Conservation (phyloP, 2,113 vertebrate species). For the Pedionomus torquatus region DNA sequence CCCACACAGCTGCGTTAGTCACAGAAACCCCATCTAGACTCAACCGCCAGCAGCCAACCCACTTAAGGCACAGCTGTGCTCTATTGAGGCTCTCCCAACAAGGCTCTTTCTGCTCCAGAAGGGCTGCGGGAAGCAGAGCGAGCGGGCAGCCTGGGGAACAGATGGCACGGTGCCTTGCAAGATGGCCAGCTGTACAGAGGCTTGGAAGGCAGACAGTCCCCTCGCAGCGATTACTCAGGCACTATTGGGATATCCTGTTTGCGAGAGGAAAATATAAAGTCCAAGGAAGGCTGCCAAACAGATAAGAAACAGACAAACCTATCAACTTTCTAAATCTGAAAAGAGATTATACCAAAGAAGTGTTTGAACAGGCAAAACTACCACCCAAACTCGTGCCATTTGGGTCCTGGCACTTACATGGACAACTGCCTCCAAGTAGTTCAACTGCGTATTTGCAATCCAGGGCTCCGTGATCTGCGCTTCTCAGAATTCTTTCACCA, state of each 20-base stretch:
- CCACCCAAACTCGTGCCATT: not conserved
- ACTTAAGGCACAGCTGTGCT: slow-evolving; percentile 32
- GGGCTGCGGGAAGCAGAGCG: not conserved
- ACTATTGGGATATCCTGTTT: not conserved
- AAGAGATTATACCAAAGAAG: not conserved
- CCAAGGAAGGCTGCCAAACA: not conserved
- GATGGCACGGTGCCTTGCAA: not conserved
- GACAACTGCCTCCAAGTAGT: not conserved
- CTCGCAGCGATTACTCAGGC: not conserved
- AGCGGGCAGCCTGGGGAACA: not conserved
- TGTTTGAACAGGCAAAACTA: not conserved
- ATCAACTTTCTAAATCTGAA: not conserved
- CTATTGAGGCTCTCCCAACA: not conserved
- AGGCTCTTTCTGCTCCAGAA: not conserved
- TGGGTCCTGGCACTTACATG: not conserved
- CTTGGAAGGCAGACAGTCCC: not conserved
- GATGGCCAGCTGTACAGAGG: not conserved
- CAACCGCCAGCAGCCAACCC: not conserved
- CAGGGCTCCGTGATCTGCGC: not conserved
- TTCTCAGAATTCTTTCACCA: not conserved
- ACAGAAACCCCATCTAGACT: not conserved
- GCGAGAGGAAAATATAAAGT: not conserved
- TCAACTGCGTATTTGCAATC: not conserved
- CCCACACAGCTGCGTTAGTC: not conserved
- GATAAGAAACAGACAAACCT: not conserved